Percentiles rank a stretch among this genome's conserved stretches.
Evolutionary conservation across 2,113 vertebrate species (phyloP).

Genomic region (Elephantulus edwardii): DNA sequence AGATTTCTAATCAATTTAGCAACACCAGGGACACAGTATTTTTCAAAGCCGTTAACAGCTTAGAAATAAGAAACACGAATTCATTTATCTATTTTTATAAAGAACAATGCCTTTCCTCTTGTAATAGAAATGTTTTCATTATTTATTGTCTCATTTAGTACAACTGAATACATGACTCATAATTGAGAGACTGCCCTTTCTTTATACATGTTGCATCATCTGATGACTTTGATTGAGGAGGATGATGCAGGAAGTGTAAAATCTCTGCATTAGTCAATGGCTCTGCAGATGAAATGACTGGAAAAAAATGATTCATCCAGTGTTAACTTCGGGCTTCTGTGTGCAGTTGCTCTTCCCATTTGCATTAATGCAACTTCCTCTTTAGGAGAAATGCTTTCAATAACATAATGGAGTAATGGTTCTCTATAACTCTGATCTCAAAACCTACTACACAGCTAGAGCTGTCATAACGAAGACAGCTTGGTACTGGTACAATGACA

Average conservation of each 20-base stretch:
- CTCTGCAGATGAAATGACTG: slow-evolving; percentile 41
- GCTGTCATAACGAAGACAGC: too few species aligned
- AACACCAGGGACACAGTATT: background rate
- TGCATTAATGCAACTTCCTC: slow-evolving; percentile 33
- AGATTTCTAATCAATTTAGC: slow-evolving; percentile 8
- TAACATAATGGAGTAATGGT: slow-evolving; percentile 64
- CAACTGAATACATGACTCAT: slow-evolving; percentile 61
- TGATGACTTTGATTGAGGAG: slow-evolving; percentile 36
- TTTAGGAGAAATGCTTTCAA: slow-evolving; percentile 32
- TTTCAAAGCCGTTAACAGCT: slow-evolving; percentile 21
- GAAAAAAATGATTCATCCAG: slow-evolving; percentile 77
- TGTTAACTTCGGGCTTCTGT: slow-evolving; percentile 40
- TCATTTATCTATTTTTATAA: slow-evolving; percentile 49
- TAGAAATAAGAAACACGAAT: slow-evolving; percentile 1
- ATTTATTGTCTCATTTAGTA: slow-evolving; percentile 45
- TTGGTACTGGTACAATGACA: too few species aligned
- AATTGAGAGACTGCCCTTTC: background rate
- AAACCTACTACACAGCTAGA: too few species aligned
- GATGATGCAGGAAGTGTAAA: slow-evolving; percentile 9
- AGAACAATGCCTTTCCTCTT: background rate
- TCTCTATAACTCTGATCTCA: too few species aligned
- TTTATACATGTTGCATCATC: slow-evolving; percentile 8
- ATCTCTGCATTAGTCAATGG: slow-evolving; percentile 13
- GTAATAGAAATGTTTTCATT: slow-evolving; percentile 23
- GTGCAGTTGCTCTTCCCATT: slow-evolving; percentile 22